phyloP scores from a whole-genome alignment of 2,888 invertebrate genomes.

The Alsophila aescularia region DNA sequence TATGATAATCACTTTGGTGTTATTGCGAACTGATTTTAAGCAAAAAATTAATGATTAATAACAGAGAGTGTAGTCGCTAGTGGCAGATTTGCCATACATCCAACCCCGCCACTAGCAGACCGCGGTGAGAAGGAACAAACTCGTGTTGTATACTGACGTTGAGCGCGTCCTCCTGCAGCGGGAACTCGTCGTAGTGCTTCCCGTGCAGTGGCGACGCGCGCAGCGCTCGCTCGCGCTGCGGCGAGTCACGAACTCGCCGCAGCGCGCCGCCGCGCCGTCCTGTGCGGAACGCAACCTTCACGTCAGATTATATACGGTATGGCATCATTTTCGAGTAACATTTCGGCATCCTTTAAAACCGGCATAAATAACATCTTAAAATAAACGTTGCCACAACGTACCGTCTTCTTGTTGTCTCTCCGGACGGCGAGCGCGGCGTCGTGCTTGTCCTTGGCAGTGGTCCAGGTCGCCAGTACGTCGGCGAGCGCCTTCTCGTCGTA shows the following conservation, averaged over 20 bases:
- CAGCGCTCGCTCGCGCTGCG: slow-evolving; percentile 50
- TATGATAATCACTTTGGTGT: no score
- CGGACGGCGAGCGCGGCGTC: slow-evolving; percentile 37
- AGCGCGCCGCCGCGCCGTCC: slow-evolving; percentile 46
- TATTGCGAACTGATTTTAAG: no score
- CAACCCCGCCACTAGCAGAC: no score
- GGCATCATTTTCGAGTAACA: no score
- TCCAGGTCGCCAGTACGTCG: slow-evolving; percentile 55
- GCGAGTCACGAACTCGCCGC: slow-evolving; percentile 58
- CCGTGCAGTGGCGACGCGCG: slow-evolving; percentile 83
- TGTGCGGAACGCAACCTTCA: background rate
- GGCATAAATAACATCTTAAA: no score
- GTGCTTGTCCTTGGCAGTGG: slow-evolving; percentile 44
- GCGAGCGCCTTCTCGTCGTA: slow-evolving; percentile 72
- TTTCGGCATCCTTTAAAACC: no score
- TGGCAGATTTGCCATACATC: no score
- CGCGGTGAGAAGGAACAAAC: no score
- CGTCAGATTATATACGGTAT: no score
- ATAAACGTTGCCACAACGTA: background rate
- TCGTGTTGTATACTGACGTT: slow-evolving; percentile 66
- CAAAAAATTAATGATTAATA: no score
- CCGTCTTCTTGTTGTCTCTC: background rate
- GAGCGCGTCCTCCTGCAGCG: slow-evolving; percentile 86
- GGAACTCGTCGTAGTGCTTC: slow-evolving; percentile 86
- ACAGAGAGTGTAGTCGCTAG: no score